Base-by-base conservation (phyloP, 2,888 invertebrate genomes). In the Ceramica pisi region DNA sequence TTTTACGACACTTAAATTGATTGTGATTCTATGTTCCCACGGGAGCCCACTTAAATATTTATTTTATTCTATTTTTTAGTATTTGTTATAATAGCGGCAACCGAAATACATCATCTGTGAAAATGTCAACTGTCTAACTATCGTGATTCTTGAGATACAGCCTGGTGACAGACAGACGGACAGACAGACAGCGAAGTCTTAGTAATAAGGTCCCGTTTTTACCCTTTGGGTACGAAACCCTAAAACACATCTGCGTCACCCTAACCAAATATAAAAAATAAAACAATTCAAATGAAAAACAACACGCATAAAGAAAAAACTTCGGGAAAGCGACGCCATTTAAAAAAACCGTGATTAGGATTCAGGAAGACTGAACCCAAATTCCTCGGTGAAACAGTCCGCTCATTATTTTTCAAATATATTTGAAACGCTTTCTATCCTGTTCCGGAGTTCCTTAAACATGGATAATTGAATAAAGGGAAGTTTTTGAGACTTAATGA, bases 271-370 rank as follows among this genome's bases (percentile, higher is more conserved):
- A 35, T 12, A 10, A 62, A 60, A 50, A n/a, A 41, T 51, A 35
- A 16, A 44, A 44, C 46, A 57, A 53, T 21, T 31, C 35, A 21
- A 56, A 66, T 50, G 61, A 73, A 76, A 70, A 63, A n/a, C 14
- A 75, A 59, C 19, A 16, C 12, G 50, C 19, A 71, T 53, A 55
- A 57, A 69, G 65, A 68, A 64, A 8, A 79, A 77, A 71, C 55
- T 80, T 74, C 19, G 16, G 10, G 3, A 60, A 62, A 68, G 53
- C 21, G 55, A 56, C 44, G 61, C 63, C 66, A 72, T 80, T 77
- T 60, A 56, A 56, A 68, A 68, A 68, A 74, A 71, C 57, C 75
- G 61, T 81, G 75, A 81, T 81, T 75, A 82, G 78, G 59, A 66
- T 55, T 19, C 50, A 57, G 23, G 53, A 31, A 63, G 48, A 31